Evolutionary conservation across 2,888 invertebrate species (phyloP).

Genomic region (Drosophila lacicola): DNA sequence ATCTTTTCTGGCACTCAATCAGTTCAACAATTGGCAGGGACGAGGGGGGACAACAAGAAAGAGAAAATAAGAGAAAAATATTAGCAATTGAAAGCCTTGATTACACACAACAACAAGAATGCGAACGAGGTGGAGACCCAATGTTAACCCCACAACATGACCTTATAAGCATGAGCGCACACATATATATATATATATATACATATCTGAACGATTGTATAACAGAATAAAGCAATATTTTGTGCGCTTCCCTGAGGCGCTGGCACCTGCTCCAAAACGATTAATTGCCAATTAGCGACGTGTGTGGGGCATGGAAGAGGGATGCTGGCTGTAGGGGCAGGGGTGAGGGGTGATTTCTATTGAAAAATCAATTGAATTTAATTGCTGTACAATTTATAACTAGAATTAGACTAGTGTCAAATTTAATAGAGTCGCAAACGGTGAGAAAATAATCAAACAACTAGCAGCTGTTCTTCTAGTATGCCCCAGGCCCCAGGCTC

Average conservation of each 20-base stretch:
- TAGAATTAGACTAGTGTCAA: slow-evolving; percentile 56
- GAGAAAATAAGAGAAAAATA: slow-evolving; percentile 20
- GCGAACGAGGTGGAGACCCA: slow-evolving; percentile 49
- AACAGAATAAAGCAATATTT: slow-evolving; percentile 21
- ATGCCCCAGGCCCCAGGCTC: slow-evolving; percentile 27
- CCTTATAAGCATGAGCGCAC: slow-evolving; percentile 39
- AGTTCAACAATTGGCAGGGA: slow-evolving; percentile 56
- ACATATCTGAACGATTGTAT: slow-evolving; percentile 29
- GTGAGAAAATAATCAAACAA: slow-evolving; percentile 42
- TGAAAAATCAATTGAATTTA: slow-evolving; percentile 69
- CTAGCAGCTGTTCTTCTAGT: slow-evolving; percentile 28
- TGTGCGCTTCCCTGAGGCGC: slow-evolving; percentile 10
- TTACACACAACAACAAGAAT: slow-evolving; percentile 33
- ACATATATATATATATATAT: neutral
- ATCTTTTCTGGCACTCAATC: slow-evolving; percentile 55
- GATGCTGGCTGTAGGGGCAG: too few relatives aligned
- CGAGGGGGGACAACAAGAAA: neutral
- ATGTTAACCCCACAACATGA: slow-evolving; percentile 54
- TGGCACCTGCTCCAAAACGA: slow-evolving; percentile 56
- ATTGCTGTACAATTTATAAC: slow-evolving; percentile 64
- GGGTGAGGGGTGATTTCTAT: slow-evolving; percentile 4
- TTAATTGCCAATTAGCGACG: slow-evolving; percentile 64
- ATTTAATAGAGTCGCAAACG: slow-evolving; percentile 57
- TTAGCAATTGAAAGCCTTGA: slow-evolving; percentile 51
- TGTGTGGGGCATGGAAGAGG: neutral